These are phyloP conservation scores for Sakesphorus luctuosus DNA, from an alignment of 2,113 vertebrate genomes.

Conservation along the genomic window DNA sequence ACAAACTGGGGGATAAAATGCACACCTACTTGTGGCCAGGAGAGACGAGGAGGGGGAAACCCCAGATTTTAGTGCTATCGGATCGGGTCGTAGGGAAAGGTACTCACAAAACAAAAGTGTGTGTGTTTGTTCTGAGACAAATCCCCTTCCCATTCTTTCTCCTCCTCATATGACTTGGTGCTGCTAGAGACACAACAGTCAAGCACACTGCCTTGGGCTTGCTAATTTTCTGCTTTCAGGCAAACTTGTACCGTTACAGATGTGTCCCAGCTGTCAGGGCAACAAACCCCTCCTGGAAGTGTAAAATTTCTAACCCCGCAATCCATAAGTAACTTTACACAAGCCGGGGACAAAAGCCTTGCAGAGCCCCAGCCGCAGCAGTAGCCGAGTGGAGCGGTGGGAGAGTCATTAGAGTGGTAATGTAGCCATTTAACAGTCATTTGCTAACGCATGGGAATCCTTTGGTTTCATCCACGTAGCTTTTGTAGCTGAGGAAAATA, in stretches of 20 bases:
- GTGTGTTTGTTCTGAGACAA: background rate
- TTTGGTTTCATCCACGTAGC: constrained; percentile 60
- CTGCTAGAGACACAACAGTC: constrained; percentile 71
- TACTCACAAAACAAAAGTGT: background rate
- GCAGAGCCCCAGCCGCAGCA: constrained; percentile 62
- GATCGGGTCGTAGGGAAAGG: background rate
- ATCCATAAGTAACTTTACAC: constrained; percentile 80
- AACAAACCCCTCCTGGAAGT: constrained; percentile 75
- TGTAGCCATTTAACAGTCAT: constrained; percentile 76
- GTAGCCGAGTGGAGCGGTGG: constrained; percentile 74
- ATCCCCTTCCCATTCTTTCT: constrained; percentile 61
- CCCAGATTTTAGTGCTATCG: background rate
- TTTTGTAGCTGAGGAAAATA: constrained; percentile 43
- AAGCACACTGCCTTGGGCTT: constrained; percentile 33
- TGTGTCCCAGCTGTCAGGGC: constrained; percentile 88
- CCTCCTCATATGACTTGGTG: constrained; percentile 41
- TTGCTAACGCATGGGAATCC: constrained; percentile 51
- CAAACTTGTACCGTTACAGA: constrained; percentile 90
- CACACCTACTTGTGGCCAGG: background rate
- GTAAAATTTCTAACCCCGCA: constrained; percentile 87
- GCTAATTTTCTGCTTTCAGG: constrained; percentile 84
- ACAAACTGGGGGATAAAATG: background rate
- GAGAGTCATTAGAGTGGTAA: constrained; percentile 77
- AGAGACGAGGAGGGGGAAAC: background rate
- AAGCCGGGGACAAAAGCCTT: constrained; percentile 71